A percentile compares a stretch with the other conserved stretches of the same genome.
These are phyloP conservation scores for Adelosebastes latens DNA, from an alignment of 2,797 vertebrate genomes.

Conservation along the genomic window DNA sequence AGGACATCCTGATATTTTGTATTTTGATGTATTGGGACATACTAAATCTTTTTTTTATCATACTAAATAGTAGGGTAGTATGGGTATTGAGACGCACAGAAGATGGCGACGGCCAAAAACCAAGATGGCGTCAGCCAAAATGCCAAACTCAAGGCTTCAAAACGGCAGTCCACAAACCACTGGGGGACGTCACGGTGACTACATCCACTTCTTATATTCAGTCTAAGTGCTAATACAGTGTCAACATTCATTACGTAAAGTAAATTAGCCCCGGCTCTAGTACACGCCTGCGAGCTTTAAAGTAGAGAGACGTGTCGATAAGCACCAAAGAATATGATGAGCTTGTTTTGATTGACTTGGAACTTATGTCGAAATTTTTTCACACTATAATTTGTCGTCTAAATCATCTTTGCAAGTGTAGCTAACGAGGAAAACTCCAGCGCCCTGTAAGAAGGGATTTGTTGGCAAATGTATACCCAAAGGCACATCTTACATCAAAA, in stretches of 20 bases:
- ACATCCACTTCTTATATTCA: not conserved
- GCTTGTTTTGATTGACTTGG: constrained; percentile 11
- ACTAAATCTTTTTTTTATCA: too few species aligned
- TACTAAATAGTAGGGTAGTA: fast-evolving
- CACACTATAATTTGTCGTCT: constrained; percentile 28
- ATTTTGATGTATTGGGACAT: too few species aligned
- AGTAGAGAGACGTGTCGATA: constrained; percentile 2
- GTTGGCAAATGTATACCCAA: constrained; percentile 51
- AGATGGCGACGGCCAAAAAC: too few species aligned
- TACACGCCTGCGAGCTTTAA: constrained; percentile 33
- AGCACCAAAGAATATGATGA: constrained; percentile 14
- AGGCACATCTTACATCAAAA: constrained; percentile 64
- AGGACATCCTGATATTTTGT: too few species aligned
- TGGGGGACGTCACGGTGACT: not conserved
- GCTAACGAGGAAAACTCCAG: constrained; percentile 30
- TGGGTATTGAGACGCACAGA: too few species aligned
- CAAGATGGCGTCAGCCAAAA: too few species aligned
- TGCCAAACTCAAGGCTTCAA: too few species aligned
- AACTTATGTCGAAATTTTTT: constrained; percentile 8
- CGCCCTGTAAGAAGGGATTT: constrained; percentile 33
- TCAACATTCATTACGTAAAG: constrained; percentile 59
- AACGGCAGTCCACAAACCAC: not conserved
- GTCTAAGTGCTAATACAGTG: constrained; percentile 19
- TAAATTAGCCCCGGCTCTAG: constrained; percentile 48
- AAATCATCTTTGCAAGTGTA: constrained; percentile 33